Conservation (phyloP, 2,113 vertebrate species). For the Silurus meridionalis region DNA sequence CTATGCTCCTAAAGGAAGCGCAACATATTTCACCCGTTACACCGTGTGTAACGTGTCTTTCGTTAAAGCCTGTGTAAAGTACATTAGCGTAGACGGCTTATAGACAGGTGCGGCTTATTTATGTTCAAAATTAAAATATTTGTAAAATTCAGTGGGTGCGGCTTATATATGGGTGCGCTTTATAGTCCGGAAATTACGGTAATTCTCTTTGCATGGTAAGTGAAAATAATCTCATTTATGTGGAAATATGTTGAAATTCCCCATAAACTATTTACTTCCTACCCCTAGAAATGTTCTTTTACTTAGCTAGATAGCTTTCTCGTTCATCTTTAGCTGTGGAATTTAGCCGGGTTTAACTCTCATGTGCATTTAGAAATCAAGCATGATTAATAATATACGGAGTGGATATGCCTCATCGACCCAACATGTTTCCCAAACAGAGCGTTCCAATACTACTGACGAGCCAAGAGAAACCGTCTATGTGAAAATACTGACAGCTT, state of each 20-base stretch:
- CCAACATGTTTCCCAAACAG: not conserved
- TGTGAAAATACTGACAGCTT: not conserved
- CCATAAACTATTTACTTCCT: not conserved
- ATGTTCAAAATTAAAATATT: no score
- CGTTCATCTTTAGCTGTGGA: not conserved
- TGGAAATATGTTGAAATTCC: not conserved
- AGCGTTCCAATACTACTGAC: not conserved
- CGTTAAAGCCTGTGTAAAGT: no score
- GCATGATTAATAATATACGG: not conserved
- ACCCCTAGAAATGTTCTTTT: not conserved
- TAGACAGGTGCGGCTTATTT: no score
- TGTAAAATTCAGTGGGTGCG: no score
- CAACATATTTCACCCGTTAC: no score
- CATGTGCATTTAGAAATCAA: not conserved
- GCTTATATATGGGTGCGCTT: no score
- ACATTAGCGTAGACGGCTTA: no score
- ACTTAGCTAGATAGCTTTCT: not conserved
- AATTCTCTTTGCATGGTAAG: not conserved
- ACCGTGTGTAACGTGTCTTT: no score
- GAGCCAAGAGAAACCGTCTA: not conserved
- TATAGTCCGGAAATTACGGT: no score
- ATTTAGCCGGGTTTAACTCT: not conserved
- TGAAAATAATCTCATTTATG: not conserved
- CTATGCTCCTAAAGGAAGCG: no score
- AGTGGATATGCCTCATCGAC: not conserved